Conservation (phyloP, 2,888 invertebrate genomes). For the Lutraria lutraria region DNA sequence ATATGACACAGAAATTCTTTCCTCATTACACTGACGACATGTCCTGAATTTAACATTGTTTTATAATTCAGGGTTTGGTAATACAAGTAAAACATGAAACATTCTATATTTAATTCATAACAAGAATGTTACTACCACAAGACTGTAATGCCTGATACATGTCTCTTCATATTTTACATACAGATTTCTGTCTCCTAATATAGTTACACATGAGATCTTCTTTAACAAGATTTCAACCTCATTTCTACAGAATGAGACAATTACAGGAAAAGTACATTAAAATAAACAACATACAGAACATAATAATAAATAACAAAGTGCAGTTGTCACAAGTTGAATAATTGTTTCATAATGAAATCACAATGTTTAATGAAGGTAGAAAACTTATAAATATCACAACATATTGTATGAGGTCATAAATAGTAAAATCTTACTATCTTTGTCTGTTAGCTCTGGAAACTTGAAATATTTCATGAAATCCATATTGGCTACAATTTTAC, state of each 20-base stretch:
- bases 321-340: neutral
- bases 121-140: neutral
- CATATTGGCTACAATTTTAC: neutral
- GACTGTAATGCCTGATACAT: too few relatives aligned
- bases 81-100: neutral
- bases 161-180: too few relatives aligned
- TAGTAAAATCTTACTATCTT: neutral
- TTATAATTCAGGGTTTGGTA: neutral
- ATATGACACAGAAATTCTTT: too few relatives aligned
- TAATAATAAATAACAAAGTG: neutral
- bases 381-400: neutral
- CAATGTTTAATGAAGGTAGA: neutral
- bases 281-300: neutral
- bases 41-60: neutral
- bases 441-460: neutral
- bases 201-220: too few relatives aligned
- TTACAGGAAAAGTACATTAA: too few relatives aligned
- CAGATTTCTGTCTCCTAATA: too few relatives aligned
- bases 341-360: neutral
- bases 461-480: conserved; percentile 17
- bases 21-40: neutral
- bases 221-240: too few relatives aligned
- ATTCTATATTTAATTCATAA: neutral
- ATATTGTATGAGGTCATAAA: neutral
- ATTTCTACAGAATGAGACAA: too few relatives aligned